These are phyloP conservation scores for Lochmaea crataegi DNA, from an alignment of 2,888 invertebrate genomes.

Conservation along the genomic window DNA sequence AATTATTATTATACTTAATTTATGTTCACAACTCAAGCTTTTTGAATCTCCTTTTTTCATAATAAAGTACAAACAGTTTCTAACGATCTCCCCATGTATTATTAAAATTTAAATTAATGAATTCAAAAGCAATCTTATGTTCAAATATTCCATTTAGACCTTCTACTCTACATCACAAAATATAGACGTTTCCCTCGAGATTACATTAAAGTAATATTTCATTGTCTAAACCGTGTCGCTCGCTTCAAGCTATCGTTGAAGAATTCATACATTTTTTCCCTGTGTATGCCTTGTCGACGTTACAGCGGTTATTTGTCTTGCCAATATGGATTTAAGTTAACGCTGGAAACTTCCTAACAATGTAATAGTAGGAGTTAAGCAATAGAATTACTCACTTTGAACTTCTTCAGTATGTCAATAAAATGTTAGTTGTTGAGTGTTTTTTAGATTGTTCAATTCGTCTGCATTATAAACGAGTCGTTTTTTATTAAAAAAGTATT, in stretches of 20 bases:
- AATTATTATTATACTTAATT: too few relatives aligned
- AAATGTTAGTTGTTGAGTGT: too few relatives aligned
- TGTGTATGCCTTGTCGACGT: neutral
- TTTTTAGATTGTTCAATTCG: too few relatives aligned
- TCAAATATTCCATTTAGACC: neutral
- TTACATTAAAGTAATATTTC: neutral
- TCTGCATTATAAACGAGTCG: too few relatives aligned
- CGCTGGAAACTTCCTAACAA: neutral
- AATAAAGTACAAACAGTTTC: too few relatives aligned
- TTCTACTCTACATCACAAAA: neutral
- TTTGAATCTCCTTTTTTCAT: too few relatives aligned
- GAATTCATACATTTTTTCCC: neutral
- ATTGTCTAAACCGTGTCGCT: neutral
- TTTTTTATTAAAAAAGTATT: too few relatives aligned
- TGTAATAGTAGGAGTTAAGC: neutral
- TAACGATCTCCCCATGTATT: too few relatives aligned
- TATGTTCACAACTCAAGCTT: too few relatives aligned
- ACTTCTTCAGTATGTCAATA: neutral
- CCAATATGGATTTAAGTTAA: neutral
- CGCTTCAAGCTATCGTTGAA: neutral
- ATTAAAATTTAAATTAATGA: too few relatives aligned
- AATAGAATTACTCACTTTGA: neutral
- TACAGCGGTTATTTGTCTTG: neutral
- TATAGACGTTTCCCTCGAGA: neutral
- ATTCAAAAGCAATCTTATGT: neutral